phyloP scores from a whole-genome alignment of 2,797 vertebrate species.

The Myiotriccus ornatus region DNA sequence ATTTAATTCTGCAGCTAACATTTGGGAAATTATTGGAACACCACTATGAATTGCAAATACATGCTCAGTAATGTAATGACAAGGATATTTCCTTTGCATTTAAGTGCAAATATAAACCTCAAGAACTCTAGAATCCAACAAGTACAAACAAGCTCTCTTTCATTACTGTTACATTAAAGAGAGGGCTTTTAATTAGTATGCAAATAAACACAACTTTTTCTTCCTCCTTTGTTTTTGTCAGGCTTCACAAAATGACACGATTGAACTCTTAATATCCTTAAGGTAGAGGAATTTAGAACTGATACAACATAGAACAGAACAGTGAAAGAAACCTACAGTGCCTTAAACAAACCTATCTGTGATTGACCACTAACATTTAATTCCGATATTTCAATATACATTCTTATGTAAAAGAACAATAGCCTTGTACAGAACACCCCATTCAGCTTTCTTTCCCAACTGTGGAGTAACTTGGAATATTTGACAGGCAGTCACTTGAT shows the following conservation, averaged over 20 bases:
- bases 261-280: neutral
- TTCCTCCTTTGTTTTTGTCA: neutral
- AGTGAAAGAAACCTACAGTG: neutral
- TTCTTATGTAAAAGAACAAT: neutral
- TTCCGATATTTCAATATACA: neutral
- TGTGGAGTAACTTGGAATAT: neutral
- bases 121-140: neutral
- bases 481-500: neutral
- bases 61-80: neutral
- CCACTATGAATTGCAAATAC: neutral
- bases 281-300: neutral
- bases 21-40: neutral
- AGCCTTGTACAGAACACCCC: neutral
- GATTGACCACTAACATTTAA: neutral
- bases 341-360: neutral
- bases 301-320: neutral
- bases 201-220: neutral
- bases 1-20: neutral
- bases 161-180: neutral
- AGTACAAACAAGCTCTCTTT: neutral
- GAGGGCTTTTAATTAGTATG: neutral
- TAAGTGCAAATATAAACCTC: neutral
- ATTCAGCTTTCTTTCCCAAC: neutral
- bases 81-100: neutral
- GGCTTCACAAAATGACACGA: neutral